Evolutionary conservation across 2,797 vertebrate genomes (phyloP).

Genomic region (Scomberomorus guttatus): DNA sequence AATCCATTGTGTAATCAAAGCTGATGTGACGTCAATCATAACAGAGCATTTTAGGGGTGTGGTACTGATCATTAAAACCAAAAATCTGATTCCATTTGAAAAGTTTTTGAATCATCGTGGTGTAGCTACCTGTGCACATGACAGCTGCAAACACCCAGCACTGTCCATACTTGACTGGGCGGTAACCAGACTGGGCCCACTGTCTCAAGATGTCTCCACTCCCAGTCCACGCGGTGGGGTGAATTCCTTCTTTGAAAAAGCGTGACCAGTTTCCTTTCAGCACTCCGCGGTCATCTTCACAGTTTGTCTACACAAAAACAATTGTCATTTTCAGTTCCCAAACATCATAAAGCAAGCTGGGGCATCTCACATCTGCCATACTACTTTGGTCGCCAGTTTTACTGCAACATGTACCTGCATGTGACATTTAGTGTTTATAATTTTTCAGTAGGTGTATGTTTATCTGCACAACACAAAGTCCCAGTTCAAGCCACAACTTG

Average conservation of each 20-base stretch:
- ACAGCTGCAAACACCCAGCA: conserved; percentile 94
- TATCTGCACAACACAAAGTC: not conserved
- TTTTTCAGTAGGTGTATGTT: not conserved
- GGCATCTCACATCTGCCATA: not conserved
- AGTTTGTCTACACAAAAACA: conserved; percentile 86
- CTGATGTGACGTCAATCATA: not conserved
- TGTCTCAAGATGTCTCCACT: conserved; percentile 88
- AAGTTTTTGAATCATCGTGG: not conserved
- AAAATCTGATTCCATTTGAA: not conserved
- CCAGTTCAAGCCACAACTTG: conserved; percentile 33
- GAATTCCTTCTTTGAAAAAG: conserved; percentile 77
- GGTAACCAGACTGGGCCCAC: conserved; percentile 83
- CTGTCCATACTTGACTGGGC: conserved; percentile 90
- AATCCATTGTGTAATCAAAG: not conserved
- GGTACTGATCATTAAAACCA: too few relatives aligned
- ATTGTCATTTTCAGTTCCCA: not conserved
- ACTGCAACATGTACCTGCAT: not conserved
- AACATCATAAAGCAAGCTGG: not conserved
- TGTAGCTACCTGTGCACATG: conserved; percentile 91
- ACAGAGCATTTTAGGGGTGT: not conserved
- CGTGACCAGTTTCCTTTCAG: conserved; percentile 89
- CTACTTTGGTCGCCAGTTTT: not conserved
- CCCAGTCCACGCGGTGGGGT: conserved; percentile 87
- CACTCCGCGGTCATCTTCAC: conserved; percentile 89
- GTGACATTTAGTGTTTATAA: not conserved